These are phyloP conservation scores for Troilus luridus DNA, from an alignment of 2,888 invertebrate genomes.

Conservation along the genomic window DNA sequence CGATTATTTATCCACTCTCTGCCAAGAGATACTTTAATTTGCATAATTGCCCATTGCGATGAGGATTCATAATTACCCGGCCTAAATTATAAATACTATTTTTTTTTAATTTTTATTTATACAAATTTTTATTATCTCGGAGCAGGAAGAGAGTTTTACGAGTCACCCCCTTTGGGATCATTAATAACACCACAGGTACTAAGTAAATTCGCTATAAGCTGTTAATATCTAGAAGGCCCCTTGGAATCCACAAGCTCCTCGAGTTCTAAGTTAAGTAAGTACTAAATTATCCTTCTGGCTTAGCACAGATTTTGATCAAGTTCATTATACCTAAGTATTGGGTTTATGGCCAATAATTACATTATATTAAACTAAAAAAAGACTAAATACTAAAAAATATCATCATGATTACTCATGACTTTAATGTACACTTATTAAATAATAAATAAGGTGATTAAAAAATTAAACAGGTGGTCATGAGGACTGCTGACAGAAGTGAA, in stretches of 20 bases:
- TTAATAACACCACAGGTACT: not conserved
- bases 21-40: constrained; percentile 26
- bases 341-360: not conserved
- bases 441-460: no score
- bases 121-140: constrained; percentile 20
- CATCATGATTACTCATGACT: no score
- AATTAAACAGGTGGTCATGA: no score
- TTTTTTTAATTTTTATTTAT: not conserved
- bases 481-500: no score
- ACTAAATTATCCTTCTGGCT: not conserved
- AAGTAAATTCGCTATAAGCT: constrained; percentile 1
- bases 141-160: not conserved
- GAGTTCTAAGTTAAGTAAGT: not conserved
- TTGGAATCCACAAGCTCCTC: not conserved
- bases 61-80: constrained; percentile 4
- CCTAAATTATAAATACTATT: not conserved
- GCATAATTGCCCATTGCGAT: constrained; percentile 17
- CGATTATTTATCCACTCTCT: constrained; percentile 20
- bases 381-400: no score
- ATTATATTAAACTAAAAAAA: not conserved
- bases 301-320: not conserved
- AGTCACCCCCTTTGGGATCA: not conserved
- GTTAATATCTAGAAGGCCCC: not conserved
- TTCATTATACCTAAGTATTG: not conserved
- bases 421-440: no score